Evolutionary conservation across 2,888 invertebrate species (phyloP), one percentile per base, ranked within the genome.

Genomic region (Epiblema foenella): DNA sequence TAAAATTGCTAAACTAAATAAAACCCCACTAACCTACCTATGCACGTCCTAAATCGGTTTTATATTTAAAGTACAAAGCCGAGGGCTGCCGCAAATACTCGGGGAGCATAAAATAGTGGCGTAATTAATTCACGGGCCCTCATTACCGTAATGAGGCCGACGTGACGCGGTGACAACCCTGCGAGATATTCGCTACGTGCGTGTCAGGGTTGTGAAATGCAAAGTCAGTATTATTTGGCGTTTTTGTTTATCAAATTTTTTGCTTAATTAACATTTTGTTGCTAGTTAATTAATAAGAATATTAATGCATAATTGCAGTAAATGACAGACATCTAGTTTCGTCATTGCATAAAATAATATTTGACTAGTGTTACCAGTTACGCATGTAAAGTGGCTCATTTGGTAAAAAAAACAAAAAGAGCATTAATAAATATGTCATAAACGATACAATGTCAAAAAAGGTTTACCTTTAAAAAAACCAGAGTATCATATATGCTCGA

Each of bases 121-220:
- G 69, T 71, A 71, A 71, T 71, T 71, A 71, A 71, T 71, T 71
- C 71, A 56, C 66, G 65, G 66, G 64, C 37, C 64, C 68, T 68
- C 64, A 64, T 68, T 73, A 65, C 49, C 64, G 60, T 73, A 69
- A 73, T 69, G 72, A 69, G 68, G 56, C 65, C 24, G 18, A 73
- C 73, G 69, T 73, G 73, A 73, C 69, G 73, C 59, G 66, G 69
- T 73, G 69, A 73, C 73, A 69, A 51, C 69, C 64, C 69, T 69
- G 65, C 49, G 60, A 57, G 37, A 33, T 39, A 54, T 15, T 56
- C 57, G 54, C 33, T 49, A 63, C 63, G 57, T 65, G 66, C 65
- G 65, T 67, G 66, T 24, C 57, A 57, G 63, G 57, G 57, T 15
- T 67, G 57, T 67, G 17, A 54, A 39, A 51, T 39, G 33, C 29